phyloP scores from a whole-genome alignment of 2,113 vertebrate species.

The Pterocles gutturalis region DNA sequence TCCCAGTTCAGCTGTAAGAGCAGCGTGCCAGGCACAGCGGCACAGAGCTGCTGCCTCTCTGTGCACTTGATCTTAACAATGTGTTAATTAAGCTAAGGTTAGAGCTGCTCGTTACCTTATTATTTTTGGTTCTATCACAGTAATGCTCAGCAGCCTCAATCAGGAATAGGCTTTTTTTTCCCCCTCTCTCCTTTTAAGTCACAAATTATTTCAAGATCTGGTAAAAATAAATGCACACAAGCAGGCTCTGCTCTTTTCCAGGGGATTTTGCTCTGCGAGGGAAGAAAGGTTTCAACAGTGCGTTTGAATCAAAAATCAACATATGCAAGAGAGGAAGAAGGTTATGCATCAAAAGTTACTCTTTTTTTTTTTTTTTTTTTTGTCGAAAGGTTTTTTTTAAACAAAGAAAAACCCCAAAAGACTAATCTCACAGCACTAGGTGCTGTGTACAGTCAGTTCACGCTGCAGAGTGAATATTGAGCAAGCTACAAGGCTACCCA shows the following conservation, averaged over 20 bases:
- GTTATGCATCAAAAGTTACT: conserved; percentile 13
- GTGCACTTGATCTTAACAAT: conserved; percentile 23
- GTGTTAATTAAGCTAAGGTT: conserved; percentile 61
- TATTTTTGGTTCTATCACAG: conserved; percentile 42
- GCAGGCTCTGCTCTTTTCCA: conserved; percentile 21
- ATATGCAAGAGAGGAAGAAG: conserved; percentile 38
- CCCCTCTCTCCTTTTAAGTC: background rate
- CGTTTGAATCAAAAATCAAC: conserved; percentile 54
- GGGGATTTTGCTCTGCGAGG: background rate
- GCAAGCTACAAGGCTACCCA: background rate
- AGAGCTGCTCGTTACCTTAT: conserved; percentile 26
- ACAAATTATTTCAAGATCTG: conserved; percentile 47
- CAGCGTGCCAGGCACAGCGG: background rate
- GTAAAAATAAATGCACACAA: conserved; percentile 34
- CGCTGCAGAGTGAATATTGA: background rate
- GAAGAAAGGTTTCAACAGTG: conserved; percentile 18
- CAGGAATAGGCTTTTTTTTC: background rate
- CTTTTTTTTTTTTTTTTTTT: background rate
- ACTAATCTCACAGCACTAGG: background rate
- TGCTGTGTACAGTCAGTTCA: background rate
- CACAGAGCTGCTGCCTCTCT: conserved; percentile 2
- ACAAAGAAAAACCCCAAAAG: background rate
- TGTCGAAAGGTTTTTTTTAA: background rate
- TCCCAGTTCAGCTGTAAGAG: background rate
- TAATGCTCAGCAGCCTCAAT: background rate